phyloP scores from a whole-genome alignment of 2,113 vertebrate species.

The Elanoides forficatus region DNA sequence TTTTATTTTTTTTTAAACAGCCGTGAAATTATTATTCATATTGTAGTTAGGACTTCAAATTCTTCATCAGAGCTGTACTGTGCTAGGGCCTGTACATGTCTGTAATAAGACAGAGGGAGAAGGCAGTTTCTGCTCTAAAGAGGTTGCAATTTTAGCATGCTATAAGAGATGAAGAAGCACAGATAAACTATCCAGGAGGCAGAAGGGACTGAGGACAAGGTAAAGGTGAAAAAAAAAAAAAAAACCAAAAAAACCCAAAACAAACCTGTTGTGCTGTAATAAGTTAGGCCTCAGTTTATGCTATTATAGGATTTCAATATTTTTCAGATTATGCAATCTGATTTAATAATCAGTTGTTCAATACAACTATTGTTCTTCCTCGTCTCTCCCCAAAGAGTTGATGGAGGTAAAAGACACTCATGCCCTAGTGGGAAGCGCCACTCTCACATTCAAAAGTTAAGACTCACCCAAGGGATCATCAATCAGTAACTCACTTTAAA shows the following conservation, averaged over 20 bases:
- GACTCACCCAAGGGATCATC: constrained; percentile 54
- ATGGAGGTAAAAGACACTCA: neutral
- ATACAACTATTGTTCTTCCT: constrained; percentile 4
- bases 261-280: neutral
- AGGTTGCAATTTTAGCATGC: neutral
- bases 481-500: constrained; percentile 69
- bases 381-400: neutral
- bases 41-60: neutral
- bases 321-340: constrained; percentile 15
- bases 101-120: neutral
- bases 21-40: neutral
- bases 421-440: neutral
- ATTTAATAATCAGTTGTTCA: neutral
- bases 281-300: neutral
- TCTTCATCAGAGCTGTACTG: neutral
- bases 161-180: neutral
- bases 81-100: neutral
- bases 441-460: constrained; percentile 40
- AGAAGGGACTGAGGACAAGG: neutral
- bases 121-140: neutral
- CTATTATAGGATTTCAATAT: constrained; percentile 11
- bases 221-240: neutral
- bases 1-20: neutral
- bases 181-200: neutral
- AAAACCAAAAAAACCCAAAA: too few species aligned